Evolutionary conservation across 2,113 vertebrate species (phyloP), one percentile per base, ranked within the genome.

Genomic region (Tursiops truncatus): DNA sequence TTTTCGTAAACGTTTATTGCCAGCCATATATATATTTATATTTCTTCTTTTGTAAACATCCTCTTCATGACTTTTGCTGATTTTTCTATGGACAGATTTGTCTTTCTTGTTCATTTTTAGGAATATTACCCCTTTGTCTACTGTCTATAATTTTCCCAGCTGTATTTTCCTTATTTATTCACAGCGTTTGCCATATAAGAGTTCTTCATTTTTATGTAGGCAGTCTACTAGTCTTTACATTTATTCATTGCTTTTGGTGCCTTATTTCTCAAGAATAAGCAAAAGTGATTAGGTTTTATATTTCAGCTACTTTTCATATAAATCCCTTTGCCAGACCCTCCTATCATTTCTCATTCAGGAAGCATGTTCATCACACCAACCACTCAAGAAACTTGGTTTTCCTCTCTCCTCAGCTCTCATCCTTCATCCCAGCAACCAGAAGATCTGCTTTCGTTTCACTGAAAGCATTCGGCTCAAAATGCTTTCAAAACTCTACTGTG

Each of bases 141-240:
- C 31, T 94, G 71, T 63, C 67, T 84, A 76, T 90, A 81, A 67
- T 65, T 73, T 96, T 65, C n/a, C 36, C 74, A 95, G 76, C 68
- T 94, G n/a, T 74, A 41, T 91, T 93, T 95, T 93, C 60, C 63
- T 94, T 90, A 18, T 95, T 96, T 80, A 67, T 93, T 96, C 67
- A 84, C n/a, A 38, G 70, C 25, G 15, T 74, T 80, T 88, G 73
- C 23, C 53, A 85, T 74, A 44, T 71, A 50, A 84, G 65, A 70
- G 71, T 80, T 91, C 47, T 67, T 96, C 33, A 74, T 95, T 93
- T 88, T 65, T 77, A 77, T 96, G 63, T 44, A 95, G 47, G 70
- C 36, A 33, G 60, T 91, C 41, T 96, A 90, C 31, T 70, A 68
- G 38, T 67, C 21, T 74, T 94, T 89, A 95, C 8, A 89, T 88